Conservation (phyloP, 53 echinoderm and acorn worm genomes). For the Paracentrotus lividus region DNA sequence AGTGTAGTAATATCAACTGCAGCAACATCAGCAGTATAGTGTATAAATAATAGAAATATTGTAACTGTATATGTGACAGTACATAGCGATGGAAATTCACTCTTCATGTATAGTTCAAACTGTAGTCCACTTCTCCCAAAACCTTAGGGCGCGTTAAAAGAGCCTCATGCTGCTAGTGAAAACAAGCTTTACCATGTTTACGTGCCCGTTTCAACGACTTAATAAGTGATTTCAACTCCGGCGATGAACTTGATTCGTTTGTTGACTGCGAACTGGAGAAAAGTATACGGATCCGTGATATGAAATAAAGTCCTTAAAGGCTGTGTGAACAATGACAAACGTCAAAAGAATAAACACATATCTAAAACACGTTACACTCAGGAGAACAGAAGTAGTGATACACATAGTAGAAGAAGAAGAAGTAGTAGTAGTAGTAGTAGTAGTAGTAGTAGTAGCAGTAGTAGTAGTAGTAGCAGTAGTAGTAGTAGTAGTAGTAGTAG, state of each 20-base stretch:
- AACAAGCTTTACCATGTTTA: not conserved
- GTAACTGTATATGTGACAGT: not conserved
- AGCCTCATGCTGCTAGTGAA: slow-evolving; percentile 23
- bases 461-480: too few relatives aligned
- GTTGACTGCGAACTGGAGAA: not conserved
- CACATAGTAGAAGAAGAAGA: not conserved
- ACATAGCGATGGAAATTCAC: not conserved
- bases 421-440: not conserved
- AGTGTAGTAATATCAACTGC: too few relatives aligned
- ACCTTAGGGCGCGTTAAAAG: not conserved
- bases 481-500: too few relatives aligned
- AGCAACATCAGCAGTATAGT: too few relatives aligned
- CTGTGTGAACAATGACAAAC: not conserved
- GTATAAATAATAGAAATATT: too few relatives aligned
- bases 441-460: too few relatives aligned
- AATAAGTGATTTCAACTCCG: slow-evolving; percentile 35
- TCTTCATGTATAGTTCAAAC: not conserved
- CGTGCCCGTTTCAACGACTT: not conserved
- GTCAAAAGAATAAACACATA: not conserved
- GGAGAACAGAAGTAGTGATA: not conserved
- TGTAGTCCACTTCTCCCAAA: not conserved
- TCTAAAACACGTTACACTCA: too few relatives aligned
- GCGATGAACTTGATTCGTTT: slow-evolving; percentile 6
- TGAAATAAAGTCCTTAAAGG: not conserved
- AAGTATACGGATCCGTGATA: not conserved